These are phyloP conservation scores for Tanytarsus gracilentus DNA, from an alignment of 2,888 invertebrate species.

Conservation along the genomic window DNA sequence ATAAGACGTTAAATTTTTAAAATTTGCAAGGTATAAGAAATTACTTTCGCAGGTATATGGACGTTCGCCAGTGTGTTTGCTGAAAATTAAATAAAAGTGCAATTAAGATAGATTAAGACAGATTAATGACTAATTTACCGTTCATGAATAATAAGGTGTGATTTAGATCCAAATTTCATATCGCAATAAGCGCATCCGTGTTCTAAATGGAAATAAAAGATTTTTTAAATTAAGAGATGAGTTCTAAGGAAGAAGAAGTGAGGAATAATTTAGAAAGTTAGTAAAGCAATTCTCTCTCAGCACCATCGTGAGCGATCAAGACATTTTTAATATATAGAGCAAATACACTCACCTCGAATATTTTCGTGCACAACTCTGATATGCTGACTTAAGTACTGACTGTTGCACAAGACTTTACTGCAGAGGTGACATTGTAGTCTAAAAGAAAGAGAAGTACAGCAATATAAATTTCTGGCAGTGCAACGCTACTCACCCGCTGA, in stretches of 20 bases:
- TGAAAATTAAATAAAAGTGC: background rate
- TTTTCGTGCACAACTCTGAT: constrained; percentile 25
- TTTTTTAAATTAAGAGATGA: too few species aligned
- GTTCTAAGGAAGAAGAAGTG: too few species aligned
- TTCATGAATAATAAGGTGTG: constrained; percentile 20
- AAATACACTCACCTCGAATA: constrained; percentile 7
- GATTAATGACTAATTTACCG: background rate
- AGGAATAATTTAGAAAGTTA: too few species aligned
- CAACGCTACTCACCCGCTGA: constrained; percentile 18
- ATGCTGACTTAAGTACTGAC: constrained; percentile 26
- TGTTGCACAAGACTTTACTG: constrained; percentile 20
- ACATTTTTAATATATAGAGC: too few species aligned
- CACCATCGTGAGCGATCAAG: too few species aligned
- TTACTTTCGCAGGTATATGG: constrained; percentile 20
- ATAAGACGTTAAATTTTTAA: background rate
- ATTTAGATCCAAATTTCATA: constrained; percentile 24
- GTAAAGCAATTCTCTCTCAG: too few species aligned
- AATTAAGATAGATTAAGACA: too few species aligned
- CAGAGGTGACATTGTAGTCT: constrained; percentile 23
- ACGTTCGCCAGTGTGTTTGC: constrained; percentile 18
- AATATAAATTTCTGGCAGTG: background rate
- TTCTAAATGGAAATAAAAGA: background rate
- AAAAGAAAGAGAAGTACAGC: background rate
- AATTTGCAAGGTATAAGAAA: background rate
- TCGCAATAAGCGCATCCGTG: constrained; percentile 16